Evolutionary conservation across 1,140 invertebrate genomes (phyloP).

Genomic region (Megalopta genalis): DNA sequence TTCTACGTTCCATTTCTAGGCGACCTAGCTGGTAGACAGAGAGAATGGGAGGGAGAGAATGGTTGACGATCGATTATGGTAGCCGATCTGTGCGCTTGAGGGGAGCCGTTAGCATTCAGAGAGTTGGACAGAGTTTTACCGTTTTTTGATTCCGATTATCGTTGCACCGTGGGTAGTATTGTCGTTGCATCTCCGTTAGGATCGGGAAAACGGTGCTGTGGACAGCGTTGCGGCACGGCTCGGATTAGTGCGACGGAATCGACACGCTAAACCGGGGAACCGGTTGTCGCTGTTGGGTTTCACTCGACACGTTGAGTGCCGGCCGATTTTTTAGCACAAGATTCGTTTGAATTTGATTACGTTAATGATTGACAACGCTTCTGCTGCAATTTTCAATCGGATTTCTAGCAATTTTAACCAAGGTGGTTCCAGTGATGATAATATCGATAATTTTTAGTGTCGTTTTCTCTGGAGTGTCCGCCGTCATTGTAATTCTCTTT

Average conservation of each 20-base stretch:
- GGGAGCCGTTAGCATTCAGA: neutral
- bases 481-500: too few relatives aligned
- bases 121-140: slow-evolving; percentile 32
- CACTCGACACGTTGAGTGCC: too few relatives aligned
- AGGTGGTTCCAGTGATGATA: neutral
- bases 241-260: neutral
- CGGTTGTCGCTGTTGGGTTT: neutral
- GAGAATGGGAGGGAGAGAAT: neutral
- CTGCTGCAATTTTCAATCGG: neutral
- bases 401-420: too few relatives aligned
- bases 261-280: neutral
- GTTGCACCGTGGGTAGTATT: neutral
- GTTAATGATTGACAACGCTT: too few relatives aligned
- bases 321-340: too few relatives aligned
- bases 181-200: neutral
- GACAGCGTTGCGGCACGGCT: neutral
- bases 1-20: slow-evolving; percentile 44
- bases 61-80: neutral
- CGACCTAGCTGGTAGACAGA: neutral
- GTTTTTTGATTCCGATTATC: neutral
- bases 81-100: neutral
- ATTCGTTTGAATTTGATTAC: too few relatives aligned
- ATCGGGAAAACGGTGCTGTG: neutral
- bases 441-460: too few relatives aligned
- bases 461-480: too few relatives aligned